Conservation (phyloP, 2,888 invertebrate genomes). For the Leptarthrus brevirostris region DNA sequence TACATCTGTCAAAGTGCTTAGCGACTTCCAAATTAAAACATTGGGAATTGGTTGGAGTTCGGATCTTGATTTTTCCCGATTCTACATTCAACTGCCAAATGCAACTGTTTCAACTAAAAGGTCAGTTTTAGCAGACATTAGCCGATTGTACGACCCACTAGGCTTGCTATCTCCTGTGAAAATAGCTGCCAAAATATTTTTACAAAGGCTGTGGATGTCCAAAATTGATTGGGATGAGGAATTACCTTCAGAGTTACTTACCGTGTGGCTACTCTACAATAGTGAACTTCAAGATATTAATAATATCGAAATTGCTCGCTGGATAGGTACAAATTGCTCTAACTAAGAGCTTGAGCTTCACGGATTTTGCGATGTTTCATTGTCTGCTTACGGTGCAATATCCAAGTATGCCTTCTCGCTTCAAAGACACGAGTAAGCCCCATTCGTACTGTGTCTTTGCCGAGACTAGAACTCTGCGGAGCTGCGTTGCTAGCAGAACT, state of each 20-base stretch:
- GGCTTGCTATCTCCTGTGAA: slow-evolving; percentile 47
- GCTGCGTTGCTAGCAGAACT: slow-evolving; percentile 5
- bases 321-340: background rate
- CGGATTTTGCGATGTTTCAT: slow-evolving; percentile 18
- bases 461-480: slow-evolving; percentile 55
- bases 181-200: slow-evolving; percentile 6
- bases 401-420: slow-evolving; percentile 46
- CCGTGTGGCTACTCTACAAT: background rate
- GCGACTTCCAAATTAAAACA: slow-evolving; percentile 28
- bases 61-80: slow-evolving; percentile 18
- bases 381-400: slow-evolving; percentile 19
- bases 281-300: background rate
- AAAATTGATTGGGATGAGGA: slow-evolving; percentile 21
- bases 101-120: slow-evolving; percentile 32
- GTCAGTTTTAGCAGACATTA: slow-evolving; percentile 49
- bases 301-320: slow-evolving; percentile 12
- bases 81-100: slow-evolving; percentile 38
- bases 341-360: slow-evolving; percentile 3
- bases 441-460: slow-evolving; percentile 48
- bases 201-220: background rate
- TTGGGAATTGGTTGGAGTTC: slow-evolving; percentile 38
- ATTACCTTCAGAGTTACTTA: background rate
- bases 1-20: background rate
- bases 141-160: slow-evolving; percentile 48
- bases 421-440: slow-evolving; percentile 52